Evolutionary conservation across 2,113 vertebrate genomes (phyloP).

Genomic region (Macrotus californicus): DNA sequence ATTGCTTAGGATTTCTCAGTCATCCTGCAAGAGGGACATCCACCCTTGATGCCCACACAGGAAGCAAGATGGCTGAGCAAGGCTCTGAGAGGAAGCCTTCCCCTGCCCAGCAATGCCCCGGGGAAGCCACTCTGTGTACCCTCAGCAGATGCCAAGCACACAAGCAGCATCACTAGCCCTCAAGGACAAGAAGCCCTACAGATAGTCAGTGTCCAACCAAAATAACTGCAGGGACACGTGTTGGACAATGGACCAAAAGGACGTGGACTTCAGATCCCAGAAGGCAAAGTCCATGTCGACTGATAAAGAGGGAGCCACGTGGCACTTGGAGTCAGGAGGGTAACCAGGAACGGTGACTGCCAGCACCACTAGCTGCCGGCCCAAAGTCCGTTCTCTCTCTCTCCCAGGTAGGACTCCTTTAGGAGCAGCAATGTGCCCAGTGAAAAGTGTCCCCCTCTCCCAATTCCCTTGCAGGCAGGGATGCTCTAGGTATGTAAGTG

Average conservation of each 20-base stretch:
- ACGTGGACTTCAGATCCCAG: not conserved
- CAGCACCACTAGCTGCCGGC: not conserved
- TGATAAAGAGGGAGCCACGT: not conserved
- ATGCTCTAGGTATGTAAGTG: not conserved
- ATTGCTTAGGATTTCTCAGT: not conserved
- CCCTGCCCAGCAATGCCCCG: not conserved
- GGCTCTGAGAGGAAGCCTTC: not conserved
- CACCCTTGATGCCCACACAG: not conserved
- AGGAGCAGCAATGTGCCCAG: not conserved
- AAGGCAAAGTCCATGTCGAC: not conserved
- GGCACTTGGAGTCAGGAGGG: not conserved
- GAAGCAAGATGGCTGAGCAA: not conserved
- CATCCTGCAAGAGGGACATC: slow-evolving; percentile 6
- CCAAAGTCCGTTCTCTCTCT: not conserved
- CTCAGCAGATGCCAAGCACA: not conserved
- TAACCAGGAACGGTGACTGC: not conserved
- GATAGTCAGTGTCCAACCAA: not conserved
- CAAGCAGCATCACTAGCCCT: not conserved
- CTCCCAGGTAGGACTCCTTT: not conserved
- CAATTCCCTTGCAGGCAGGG: not conserved
- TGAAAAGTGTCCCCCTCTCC: not conserved
- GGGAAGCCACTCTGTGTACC: not conserved
- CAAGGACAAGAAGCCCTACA: not conserved
- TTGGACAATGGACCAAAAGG: not conserved
- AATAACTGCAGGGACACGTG: not conserved